phyloP scores from a whole-genome alignment of 2,888 invertebrate genomes.

The Hololepta plana region DNA sequence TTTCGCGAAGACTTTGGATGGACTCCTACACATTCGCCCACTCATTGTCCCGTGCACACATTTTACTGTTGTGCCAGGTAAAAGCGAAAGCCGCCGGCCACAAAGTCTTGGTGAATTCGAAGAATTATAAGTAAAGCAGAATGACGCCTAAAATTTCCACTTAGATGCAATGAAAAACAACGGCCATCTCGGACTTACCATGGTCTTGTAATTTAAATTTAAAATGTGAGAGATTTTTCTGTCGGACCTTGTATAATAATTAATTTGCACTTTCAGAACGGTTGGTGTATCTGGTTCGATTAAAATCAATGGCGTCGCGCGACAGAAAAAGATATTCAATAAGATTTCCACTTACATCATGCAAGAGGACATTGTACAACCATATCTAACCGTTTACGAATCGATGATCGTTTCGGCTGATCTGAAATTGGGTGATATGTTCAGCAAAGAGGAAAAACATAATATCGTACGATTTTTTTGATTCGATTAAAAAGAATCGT shows the following conservation, averaged over 20 bases:
- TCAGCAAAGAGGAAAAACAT: constrained; percentile 37
- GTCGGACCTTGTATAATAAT: neutral
- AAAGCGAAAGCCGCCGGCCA: no score
- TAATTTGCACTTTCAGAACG: constrained; percentile 16
- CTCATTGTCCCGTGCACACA: no score
- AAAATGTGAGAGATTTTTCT: neutral
- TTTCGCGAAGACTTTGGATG: no score
- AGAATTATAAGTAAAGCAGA: no score
- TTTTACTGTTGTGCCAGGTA: no score
- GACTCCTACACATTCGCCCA: no score
- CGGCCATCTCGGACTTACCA: no score
- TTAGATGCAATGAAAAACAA: no score
- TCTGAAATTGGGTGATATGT: constrained; percentile 46
- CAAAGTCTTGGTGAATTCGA: no score
- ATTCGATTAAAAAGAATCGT: constrained; percentile 2
- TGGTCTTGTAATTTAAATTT: no score
- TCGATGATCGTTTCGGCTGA: constrained; percentile 57
- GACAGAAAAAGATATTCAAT: constrained; percentile 51
- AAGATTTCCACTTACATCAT: constrained; percentile 66
- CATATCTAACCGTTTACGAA: constrained; percentile 52
- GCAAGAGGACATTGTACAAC: constrained; percentile 58
- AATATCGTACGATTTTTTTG: constrained; percentile 32
- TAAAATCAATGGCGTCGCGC: constrained; percentile 44
- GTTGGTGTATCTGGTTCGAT: constrained; percentile 47
- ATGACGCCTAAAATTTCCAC: no score